phyloP scores from a whole-genome alignment of 2,888 invertebrate genomes.

The Synergus umbraculus region DNA sequence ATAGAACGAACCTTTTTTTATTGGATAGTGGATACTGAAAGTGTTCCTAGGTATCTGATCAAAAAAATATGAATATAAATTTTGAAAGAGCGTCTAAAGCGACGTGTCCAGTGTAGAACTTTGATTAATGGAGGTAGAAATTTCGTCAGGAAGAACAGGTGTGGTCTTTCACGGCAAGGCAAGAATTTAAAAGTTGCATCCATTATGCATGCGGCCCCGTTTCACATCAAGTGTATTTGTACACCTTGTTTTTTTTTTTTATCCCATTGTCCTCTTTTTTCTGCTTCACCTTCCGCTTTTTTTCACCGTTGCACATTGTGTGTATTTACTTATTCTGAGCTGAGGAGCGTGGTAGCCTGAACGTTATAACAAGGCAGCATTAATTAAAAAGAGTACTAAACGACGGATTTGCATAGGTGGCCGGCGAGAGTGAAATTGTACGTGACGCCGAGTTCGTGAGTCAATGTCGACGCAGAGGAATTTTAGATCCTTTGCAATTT shows the following conservation, averaged over 20 bases:
- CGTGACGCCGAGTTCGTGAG: slow-evolving; percentile 52
- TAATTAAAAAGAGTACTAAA: slow-evolving; percentile 61
- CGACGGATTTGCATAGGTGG: slow-evolving; percentile 61
- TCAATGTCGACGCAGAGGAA: slow-evolving; percentile 44
- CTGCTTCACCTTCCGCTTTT: slow-evolving; percentile 36
- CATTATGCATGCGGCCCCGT: slow-evolving; percentile 69
- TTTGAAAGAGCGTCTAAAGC: slow-evolving; percentile 5
- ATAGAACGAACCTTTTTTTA: too few species aligned
- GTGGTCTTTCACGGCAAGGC: slow-evolving; percentile 47
- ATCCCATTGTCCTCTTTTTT: slow-evolving; percentile 43
- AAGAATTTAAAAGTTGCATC: slow-evolving; percentile 56
- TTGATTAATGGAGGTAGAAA: slow-evolving; percentile 37
- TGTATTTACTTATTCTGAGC: slow-evolving; percentile 60
- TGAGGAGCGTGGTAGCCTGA: slow-evolving; percentile 47
- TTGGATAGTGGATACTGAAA: not conserved
- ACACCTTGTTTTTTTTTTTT: slow-evolving; percentile 52
- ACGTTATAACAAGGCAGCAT: slow-evolving; percentile 60
- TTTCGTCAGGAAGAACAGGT: slow-evolving; percentile 26
- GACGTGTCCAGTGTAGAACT: not conserved
- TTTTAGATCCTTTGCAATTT: slow-evolving; percentile 11
- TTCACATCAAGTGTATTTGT: slow-evolving; percentile 60
- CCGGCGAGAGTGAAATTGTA: slow-evolving; percentile 52
- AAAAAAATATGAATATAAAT: slow-evolving; percentile 35
- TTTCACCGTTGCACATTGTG: slow-evolving; percentile 41
- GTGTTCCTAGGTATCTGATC: not conserved